Evolutionary conservation across 1,140 invertebrate genomes (phyloP), one percentile per base, ranked within the genome.

Genomic region (Periplaneta americana): DNA sequence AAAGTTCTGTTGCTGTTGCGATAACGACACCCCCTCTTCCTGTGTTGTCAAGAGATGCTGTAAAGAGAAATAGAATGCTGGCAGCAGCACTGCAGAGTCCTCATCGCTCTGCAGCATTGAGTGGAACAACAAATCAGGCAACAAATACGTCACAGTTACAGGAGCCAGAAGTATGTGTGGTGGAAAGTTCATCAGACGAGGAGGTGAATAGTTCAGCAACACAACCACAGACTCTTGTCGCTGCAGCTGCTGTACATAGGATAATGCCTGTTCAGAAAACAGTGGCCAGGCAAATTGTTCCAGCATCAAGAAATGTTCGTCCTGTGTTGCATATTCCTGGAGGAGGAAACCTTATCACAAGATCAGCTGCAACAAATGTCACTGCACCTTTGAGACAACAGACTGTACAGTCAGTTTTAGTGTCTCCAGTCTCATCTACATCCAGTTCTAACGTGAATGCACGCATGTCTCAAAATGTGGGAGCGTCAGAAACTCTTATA

Each of bases 261-360:
- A 85, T 32, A 80, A 82, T 33, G 82, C 81, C 17, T 75, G 85
- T 22, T 87, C 87, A 36, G 85, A 83, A 79, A 31, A 81, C n/a
- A 85, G 84, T 82, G n/a, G 34, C 39, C 81, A 89, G 89, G 86
- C 77, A 75, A 84, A 87, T 89, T 86, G 86, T 88, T 3, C 84
- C 87, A 81, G 90, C 88, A 82, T 86, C 89, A 6, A 86, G 91
- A 85, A 89, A 91, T 66, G 89, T 91, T 9, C 89, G 91, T 83
- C 91, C 92, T 3, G 86, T 88, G 5, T 88, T 91, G 80, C 91
- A 92, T 84, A 90, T 92, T 82, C 90, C 91, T 83, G 86, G 91
- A 37, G 91, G 88, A 89, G 83, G 84, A 89, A 75, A 88, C 89
- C 28, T 83, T 90, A 32, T 89, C 88, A 15, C 86, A 89, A 39